Evolutionary conservation across 2,888 invertebrate genomes (phyloP).

Genomic region (Mythimna lalbum): DNA sequence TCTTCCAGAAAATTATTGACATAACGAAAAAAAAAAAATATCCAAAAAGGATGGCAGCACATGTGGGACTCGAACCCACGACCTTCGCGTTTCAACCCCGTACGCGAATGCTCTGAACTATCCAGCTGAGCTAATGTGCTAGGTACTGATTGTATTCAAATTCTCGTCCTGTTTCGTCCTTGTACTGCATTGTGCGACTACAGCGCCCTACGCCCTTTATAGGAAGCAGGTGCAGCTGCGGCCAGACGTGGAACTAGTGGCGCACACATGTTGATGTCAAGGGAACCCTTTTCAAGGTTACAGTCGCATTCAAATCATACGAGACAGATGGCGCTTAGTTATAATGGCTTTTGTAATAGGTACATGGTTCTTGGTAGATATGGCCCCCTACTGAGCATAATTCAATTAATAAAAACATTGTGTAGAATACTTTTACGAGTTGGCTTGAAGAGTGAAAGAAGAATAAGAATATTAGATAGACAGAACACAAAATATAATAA

Average conservation of each 20-base stretch:
- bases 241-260: conserved; percentile 10
- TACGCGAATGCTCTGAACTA: conserved; percentile 36
- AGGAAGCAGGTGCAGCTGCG: not conserved
- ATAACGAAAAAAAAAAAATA: not conserved
- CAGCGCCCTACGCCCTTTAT: conserved; percentile 14
- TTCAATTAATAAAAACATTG: no score
- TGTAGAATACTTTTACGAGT: no score
- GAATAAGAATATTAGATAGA: no score
- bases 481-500: no score
- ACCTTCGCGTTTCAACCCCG: conserved; percentile 37
- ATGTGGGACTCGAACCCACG: conserved; percentile 44
- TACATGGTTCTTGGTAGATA: no score
- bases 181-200: conserved; percentile 13
- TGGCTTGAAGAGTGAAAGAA: no score
- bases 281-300: not conserved
- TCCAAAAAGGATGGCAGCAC: conserved; percentile 17
- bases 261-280: not conserved
- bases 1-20: no score
- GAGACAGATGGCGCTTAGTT: not conserved
- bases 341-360: no score
- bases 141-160: conserved; percentile 16
- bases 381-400: no score
- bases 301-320: not conserved
- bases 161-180: conserved; percentile 8
- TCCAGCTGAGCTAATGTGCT: conserved; percentile 46